Evolutionary conservation across 35 echinoderm and acorn worm species (phyloP).

Genomic region (Lytechinus variegatus): DNA sequence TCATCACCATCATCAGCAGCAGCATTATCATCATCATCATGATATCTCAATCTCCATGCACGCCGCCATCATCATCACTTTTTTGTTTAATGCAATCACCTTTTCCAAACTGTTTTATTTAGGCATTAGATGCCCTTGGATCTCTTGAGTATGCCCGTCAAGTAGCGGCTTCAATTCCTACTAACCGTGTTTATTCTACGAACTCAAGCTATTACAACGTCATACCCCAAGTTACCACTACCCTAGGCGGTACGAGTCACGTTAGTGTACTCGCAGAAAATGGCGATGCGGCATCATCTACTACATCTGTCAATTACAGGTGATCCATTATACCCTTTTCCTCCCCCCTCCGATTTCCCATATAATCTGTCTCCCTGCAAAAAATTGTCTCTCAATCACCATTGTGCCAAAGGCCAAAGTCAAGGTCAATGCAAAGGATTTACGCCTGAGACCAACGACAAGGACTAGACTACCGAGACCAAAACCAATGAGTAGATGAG

Average conservation of each 20-base stretch:
- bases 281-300: conserved; percentile 45
- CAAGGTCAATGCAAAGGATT: too few species aligned
- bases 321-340: not conserved
- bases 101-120: not conserved
- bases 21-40: too few species aligned
- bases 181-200: conserved; percentile 13
- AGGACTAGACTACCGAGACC: too few species aligned
- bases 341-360: too few species aligned
- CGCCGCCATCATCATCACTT: not conserved
- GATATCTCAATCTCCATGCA: too few species aligned
- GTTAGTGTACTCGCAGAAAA: conserved; percentile 22
- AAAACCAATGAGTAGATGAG: too few species aligned
- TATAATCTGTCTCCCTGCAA: too few species aligned
- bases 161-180: conserved; percentile 3
- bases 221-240: not conserved
- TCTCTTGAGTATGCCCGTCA: conserved; percentile 28
- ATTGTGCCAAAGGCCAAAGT: too few species aligned
- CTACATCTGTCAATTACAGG: conserved; percentile 50
- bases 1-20: too few species aligned
- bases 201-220: conserved; percentile 48
- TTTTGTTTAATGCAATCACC: not conserved
- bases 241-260: conserved; percentile 50
- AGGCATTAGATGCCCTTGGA: conserved; percentile 26
- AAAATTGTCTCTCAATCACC: too few species aligned
- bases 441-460: too few species aligned